Base-by-base conservation (phyloP, 2,113 vertebrate genomes). In the Xiphophorus hellerii region DNA sequence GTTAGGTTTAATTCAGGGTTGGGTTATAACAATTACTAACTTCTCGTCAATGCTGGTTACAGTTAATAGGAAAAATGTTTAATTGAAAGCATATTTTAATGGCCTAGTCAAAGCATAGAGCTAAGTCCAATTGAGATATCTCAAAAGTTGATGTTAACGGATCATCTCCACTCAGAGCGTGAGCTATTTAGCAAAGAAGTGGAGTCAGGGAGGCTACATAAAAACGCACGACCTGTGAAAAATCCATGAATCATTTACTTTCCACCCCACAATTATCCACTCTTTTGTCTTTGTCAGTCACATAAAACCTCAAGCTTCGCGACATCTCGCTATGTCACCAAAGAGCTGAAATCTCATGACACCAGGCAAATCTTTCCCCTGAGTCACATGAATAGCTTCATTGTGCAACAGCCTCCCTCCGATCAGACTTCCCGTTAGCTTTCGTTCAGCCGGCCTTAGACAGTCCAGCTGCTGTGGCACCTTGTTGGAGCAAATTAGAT, bases 321-420 rank as follows among this genome's bases (percentile, higher is more conserved):
- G 44, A 64, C 35, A 3, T 42, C 42, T 14, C 1, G 10, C 65
- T 14, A 20, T 3, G 27, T 58, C 31, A 42, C 63, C 27, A 44
- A 4, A 12, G 2, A 13, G 44, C n/a, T 67, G 27, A 62, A 77
- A 89, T 68, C 88, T 29, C 87, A 66, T 90, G 91, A 90, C 85
- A 83, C 73, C 29, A n/a, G 51, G 64, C 69, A 77, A 61, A 22
- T 4, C 28, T 60, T 31, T 66, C 62, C 25, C 28, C 58, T 13
- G 14, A 78, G 84, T 92, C 90, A 91, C 86, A 89, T 93, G 90
- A 85, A 84, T 68, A 76, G 62, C 70, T 71, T 33, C 64, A 83
- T 92, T 92, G 87, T 89, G 89, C 64, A 87, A 92, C 30, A 68
- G 70, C 83, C 69, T 83, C 66, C 80, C 30, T 44, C 66, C 62